Evolutionary conservation across 2,888 invertebrate species (phyloP).

Genomic region (Pammene aurita): DNA sequence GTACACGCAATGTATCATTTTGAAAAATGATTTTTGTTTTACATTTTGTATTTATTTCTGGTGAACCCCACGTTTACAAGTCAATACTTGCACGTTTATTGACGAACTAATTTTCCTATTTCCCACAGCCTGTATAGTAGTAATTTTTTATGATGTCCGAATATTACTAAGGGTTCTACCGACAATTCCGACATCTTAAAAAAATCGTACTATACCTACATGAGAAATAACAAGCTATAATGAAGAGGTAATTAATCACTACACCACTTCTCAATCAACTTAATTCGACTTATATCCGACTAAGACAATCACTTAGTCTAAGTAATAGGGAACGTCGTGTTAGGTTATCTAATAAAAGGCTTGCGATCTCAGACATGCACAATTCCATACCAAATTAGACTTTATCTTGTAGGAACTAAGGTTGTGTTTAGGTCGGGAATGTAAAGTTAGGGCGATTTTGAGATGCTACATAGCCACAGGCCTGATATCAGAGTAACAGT

Average conservation of each 20-base stretch:
- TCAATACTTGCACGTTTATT: no score
- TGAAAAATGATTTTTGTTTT: no score
- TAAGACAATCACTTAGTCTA: conserved; percentile 78
- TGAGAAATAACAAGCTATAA: conserved; percentile 7
- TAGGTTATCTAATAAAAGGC: conserved; percentile 74
- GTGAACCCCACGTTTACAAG: no score
- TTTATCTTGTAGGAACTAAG: conserved; percentile 44
- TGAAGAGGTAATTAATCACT: conserved; percentile 26
- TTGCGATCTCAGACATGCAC: conserved; percentile 57
- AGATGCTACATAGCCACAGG: conserved; percentile 66
- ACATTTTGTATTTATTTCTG: no score
- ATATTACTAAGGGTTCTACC: no score
- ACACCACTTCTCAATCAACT: conserved; percentile 33
- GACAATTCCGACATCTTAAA: no score
- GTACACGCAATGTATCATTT: no score
- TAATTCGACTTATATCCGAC: conserved; percentile 36
- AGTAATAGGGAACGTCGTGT: conserved; percentile 72
- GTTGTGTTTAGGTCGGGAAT: conserved; percentile 45
- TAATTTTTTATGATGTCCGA: no score
- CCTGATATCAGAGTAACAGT: conserved; percentile 67
- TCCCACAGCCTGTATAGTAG: no score
- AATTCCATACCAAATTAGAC: conserved; percentile 47
- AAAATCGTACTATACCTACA: no score
- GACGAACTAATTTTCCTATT: no score
- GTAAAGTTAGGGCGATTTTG: conserved; percentile 65